A percentile compares a stretch with the other conserved stretches of the same genome.
These are phyloP conservation scores for Adelosebastes latens DNA, from an alignment of 2,797 vertebrate species.

Conservation along the genomic window DNA sequence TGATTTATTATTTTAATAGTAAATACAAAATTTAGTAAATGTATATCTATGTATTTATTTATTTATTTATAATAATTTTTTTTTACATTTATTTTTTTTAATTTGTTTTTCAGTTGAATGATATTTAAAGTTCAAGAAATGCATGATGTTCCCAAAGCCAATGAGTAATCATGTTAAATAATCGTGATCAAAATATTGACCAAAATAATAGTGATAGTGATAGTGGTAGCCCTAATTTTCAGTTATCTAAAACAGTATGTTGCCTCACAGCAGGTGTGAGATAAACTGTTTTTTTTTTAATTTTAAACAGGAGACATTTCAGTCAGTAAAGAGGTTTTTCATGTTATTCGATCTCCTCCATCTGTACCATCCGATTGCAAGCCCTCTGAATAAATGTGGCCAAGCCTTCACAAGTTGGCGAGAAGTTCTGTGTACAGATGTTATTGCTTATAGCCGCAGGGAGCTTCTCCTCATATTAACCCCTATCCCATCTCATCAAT, in stretches of 20 bases:
- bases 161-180: not conserved
- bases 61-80: too few species aligned
- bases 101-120: too few species aligned
- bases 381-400: not conserved
- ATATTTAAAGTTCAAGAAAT: too few species aligned
- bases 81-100: too few species aligned
- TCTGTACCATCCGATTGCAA: not conserved
- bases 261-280: not conserved
- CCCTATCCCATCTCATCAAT: slow-evolving; percentile 35
- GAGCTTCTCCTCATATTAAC: slow-evolving; percentile 10
- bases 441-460: not conserved
- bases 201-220: not conserved
- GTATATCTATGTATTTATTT: too few species aligned
- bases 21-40: rapidly evolving
- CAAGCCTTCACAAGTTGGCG: not conserved
- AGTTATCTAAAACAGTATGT: not conserved
- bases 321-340: not conserved
- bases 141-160: not conserved
- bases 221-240: not conserved
- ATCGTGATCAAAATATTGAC: not conserved
- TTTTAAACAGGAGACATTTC: not conserved
- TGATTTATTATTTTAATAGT: too few species aligned
- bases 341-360: not conserved
- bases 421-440: not conserved
- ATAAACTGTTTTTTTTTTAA: not conserved